Conservation (phyloP, 1,140 invertebrate genomes). For the Tribolium castaneum region DNA sequence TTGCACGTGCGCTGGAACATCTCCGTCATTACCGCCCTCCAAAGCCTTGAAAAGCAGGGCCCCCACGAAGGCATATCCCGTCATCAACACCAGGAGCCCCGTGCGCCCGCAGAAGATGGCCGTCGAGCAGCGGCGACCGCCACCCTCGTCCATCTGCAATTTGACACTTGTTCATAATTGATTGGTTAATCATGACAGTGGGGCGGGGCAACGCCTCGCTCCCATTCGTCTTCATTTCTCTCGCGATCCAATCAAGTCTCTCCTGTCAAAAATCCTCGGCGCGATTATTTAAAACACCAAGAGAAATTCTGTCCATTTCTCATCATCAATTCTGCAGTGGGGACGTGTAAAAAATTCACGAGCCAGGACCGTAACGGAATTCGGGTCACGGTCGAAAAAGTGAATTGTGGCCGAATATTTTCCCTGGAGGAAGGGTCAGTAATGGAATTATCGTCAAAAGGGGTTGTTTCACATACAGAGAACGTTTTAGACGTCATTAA, state of each 20-base stretch:
- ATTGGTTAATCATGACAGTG: too few species aligned
- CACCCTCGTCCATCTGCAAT: slow-evolving; percentile 57
- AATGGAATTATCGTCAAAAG: neutral
- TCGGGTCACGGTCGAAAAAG: neutral
- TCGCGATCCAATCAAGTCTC: neutral
- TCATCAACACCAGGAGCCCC: slow-evolving; percentile 68
- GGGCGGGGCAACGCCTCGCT: too few species aligned
- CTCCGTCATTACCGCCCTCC: slow-evolving; percentile 67
- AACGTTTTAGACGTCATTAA: too few species aligned
- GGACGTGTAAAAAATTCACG: neutral
- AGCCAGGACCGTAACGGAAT: neutral
- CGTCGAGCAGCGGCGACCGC: slow-evolving; percentile 46
- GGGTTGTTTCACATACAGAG: too few species aligned
- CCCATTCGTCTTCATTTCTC: neutral
- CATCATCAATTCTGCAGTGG: neutral
- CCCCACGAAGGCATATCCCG: slow-evolving; percentile 68
- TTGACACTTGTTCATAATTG: too few species aligned
- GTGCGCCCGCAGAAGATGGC: slow-evolving; percentile 66
- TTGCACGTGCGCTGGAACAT: slow-evolving; percentile 66
- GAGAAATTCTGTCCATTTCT: neutral
- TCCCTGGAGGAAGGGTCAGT: neutral
- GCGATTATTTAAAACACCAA: slow-evolving; percentile 14
- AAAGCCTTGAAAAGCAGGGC: slow-evolving; percentile 69
- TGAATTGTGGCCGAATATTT: too few species aligned
- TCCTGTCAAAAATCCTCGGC: neutral